Evolutionary conservation across 2,888 invertebrate species (phyloP), one percentile per base, ranked within the genome.

Genomic region (Heliconius aoede): DNA sequence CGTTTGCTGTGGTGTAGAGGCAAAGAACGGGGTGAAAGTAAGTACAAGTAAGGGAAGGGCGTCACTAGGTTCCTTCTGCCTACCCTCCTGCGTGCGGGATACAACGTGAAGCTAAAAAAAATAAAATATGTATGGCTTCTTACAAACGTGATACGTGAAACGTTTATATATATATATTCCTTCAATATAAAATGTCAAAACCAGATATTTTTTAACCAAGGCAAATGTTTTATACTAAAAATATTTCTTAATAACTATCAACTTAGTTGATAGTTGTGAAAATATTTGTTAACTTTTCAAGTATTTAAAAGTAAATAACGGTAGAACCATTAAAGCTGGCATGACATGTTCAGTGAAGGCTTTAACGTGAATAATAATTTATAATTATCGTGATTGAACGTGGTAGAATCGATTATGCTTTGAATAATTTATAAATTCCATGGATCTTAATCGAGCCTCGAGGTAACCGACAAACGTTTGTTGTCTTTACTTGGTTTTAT

Each of bases 341-440:
- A 62, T 69, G 68, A 69, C 68, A 76, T 67, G 40, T 76, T 72
- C 60, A 36, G 36, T 65, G 65, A 65, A 65, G 67, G 30, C 32
- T 21, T 74, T 69, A 69, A 60, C 36, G 67, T 76, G 68, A 78
- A 76, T 77, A 77, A 76, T 79, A 77, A 77, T 79, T 76, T 76
- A 79, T 79, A 76, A 74, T 76, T 72, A 76, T 32, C 67, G 58
- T 74, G 65, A 74, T 77, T 64, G 73, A 51, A 78, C 55, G 46
- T 75, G 65, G 77, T 71, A 68, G 69, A 71, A 73, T 69, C 65
- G 36, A 73, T 73, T 76, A 78, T 72, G 62, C 69, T 72, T 76
- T 79, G 74, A 79, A 79, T 79, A 72, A 79, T 79, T 78, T 74
- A 60, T 62, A 74, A 74, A 78, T 79, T 74, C 77, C 65, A 75